Evolutionary conservation across 2,113 vertebrate species (phyloP).

Genomic region (Nibea coibor): DNA sequence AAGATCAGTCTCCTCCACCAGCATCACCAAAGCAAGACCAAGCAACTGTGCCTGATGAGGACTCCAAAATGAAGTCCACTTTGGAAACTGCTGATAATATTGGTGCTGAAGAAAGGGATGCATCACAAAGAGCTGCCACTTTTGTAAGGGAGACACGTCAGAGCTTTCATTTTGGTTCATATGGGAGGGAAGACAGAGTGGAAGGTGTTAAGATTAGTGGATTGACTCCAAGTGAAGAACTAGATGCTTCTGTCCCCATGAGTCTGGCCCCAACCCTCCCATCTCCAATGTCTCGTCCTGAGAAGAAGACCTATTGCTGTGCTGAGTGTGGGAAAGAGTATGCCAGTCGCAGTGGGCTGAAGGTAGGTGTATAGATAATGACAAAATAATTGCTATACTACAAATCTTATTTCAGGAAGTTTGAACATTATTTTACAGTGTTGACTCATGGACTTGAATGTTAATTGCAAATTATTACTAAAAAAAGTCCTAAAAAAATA

Average conservation of each 20-base stretch:
- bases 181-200: slow-evolving; percentile 66
- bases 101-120: slow-evolving; percentile 70
- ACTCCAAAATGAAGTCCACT: slow-evolving; percentile 33
- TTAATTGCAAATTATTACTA: too few relatives aligned
- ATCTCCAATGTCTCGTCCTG: slow-evolving; percentile 80
- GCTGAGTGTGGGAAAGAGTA: slow-evolving; percentile 86
- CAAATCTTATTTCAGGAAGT: neutral
- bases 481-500: neutral
- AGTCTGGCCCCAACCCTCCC: slow-evolving; percentile 80
- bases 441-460: neutral
- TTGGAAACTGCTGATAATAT: slow-evolving; percentile 56
- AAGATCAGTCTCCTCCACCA: slow-evolving; percentile 45
- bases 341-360: slow-evolving; percentile 85
- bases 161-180: slow-evolving; percentile 72
- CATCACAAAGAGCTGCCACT: slow-evolving; percentile 78
- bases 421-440: neutral
- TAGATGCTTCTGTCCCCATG: slow-evolving; percentile 71
- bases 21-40: slow-evolving; percentile 77
- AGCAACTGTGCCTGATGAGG: slow-evolving; percentile 63
- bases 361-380: slow-evolving; percentile 64
- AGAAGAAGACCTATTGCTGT: slow-evolving; percentile 85
- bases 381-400: neutral
- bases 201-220: slow-evolving; percentile 62
- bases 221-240: slow-evolving; percentile 60
- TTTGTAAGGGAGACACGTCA: slow-evolving; percentile 79